Conservation (phyloP, 1,140 invertebrate species). For the Cyclargus thomasi region DNA sequence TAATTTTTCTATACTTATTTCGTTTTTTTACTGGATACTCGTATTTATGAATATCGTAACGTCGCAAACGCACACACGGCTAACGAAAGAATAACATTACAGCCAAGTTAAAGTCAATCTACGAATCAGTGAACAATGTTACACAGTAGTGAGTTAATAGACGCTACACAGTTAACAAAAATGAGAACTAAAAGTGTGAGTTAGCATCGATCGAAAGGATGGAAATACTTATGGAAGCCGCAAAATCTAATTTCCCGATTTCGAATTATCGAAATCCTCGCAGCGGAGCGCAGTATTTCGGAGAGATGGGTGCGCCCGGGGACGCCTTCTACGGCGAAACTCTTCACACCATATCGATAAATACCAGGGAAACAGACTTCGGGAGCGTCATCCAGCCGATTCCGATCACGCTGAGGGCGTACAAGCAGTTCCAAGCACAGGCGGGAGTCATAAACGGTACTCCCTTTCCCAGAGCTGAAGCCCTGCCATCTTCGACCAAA, state of each 20-base stretch:
- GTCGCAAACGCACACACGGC: conserved; percentile 14
- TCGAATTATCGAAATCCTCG: conserved; percentile 41
- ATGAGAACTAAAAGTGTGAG: conserved; percentile 44
- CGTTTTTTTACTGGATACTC: background rate
- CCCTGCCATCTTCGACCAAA: background rate
- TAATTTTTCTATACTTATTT: background rate
- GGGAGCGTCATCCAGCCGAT: conserved; percentile 62
- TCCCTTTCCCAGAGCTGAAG: conserved; percentile 35
- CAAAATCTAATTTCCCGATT: conserved; percentile 57
- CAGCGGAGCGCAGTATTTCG: conserved; percentile 41
- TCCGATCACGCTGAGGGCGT: conserved; percentile 56
- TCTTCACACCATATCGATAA: conserved; percentile 58
- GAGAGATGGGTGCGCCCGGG: conserved; percentile 50
- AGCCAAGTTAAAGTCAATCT: background rate
- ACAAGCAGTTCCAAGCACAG: conserved; percentile 43
- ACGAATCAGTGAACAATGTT: conserved; percentile 24
- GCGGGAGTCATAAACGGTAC: conserved; percentile 31
- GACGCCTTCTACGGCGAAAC: conserved; percentile 51
- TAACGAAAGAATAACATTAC: background rate
- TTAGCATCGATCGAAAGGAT: conserved; percentile 50
- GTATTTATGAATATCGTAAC: background rate
- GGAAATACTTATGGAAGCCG: conserved; percentile 66
- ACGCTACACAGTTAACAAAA: conserved; percentile 31
- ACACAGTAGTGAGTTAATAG: conserved; percentile 19
- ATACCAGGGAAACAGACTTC: conserved; percentile 64